Base-by-base conservation (phyloP, 2,113 vertebrate genomes). In the Charadrius vociferus region DNA sequence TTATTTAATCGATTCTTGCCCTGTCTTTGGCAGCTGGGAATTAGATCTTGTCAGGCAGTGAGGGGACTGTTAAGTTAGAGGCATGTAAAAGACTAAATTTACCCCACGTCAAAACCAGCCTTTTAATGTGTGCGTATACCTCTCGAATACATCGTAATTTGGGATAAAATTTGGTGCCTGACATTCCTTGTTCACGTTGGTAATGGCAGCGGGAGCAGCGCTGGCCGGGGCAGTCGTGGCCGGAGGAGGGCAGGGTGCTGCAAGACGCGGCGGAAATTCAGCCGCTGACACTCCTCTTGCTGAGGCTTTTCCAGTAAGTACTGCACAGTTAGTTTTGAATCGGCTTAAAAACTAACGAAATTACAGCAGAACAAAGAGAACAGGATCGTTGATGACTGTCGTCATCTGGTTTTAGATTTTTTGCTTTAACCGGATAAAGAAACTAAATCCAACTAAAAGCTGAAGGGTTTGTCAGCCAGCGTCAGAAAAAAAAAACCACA, bases 111-210 rank as follows among this genome's bases (percentile, higher is more conserved):
- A 56, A 80, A 55, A 10, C 1, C 2, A 36, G 37, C 34, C 12
- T n/a, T 47, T 47, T 11, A 11, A 7, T 3, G 5, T 8, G 36
- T 8, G 29, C 12, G 3, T 3, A 2, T 5, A 14, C 18, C 32
- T 43, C 30, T 32, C 43, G 43, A 85, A 52, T 21, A 9, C 41
- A 7, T 3, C 3, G 20, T 27, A 21, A 9, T 27, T 9, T 19
- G 41, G 10, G 36, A 7, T 22, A 12, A 34, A 23, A 34, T 5
- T 6, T 37, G 36, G 2, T 5, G 32, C 7, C 26, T 5, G 36
- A 1, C 7, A 0, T 14, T 41, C 24, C 17, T 32, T 24, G 15
- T 7, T 29, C 13, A 3, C 22, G 15, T 30, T 9, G 1, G 0
- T 14, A 53, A 10, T 16, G 21, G 32, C 10, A 23, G 26, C 3